Conservation (phyloP, 1,140 invertebrate species). For the Zaprionus inermis region DNA sequence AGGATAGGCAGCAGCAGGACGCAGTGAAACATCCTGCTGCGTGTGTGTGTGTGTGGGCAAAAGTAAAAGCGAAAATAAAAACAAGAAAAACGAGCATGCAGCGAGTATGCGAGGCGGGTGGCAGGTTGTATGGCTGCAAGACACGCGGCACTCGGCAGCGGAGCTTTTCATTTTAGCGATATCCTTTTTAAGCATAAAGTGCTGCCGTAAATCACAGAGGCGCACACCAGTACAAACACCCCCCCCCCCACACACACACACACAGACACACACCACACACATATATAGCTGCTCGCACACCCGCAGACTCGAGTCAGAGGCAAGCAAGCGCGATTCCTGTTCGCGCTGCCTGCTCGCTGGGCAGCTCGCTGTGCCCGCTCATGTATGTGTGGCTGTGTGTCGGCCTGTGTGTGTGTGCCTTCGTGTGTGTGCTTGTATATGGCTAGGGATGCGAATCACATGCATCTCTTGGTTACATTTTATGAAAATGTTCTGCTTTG, state of each 20-base stretch:
- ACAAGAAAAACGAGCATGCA: constrained; percentile 33
- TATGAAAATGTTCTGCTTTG: constrained; percentile 65
- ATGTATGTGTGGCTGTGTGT: constrained; percentile 18
- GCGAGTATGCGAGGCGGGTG: constrained; percentile 1
- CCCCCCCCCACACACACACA: constrained; percentile 38
- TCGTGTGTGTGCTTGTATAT: constrained; percentile 32
- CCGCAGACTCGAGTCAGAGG: constrained; percentile 38
- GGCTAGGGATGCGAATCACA: constrained; percentile 76
- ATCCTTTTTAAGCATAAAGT: constrained; percentile 83
- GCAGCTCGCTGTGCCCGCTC: constrained; percentile 11
- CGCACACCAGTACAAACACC: constrained; percentile 39
- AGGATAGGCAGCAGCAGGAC: constrained; percentile 25
- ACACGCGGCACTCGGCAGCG: constrained; percentile 48
- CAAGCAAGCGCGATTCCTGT: constrained; percentile 59
- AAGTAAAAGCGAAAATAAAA: constrained; percentile 78
- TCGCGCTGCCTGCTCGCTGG: constrained; percentile 35
- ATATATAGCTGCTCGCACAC: constrained; percentile 19
- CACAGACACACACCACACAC: constrained; percentile 12
- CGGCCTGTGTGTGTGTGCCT: constrained; percentile 12
- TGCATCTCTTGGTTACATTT: constrained; percentile 82
- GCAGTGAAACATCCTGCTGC: constrained; percentile 65
- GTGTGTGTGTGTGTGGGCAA: constrained; percentile 53
- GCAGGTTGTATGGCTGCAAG: neutral
- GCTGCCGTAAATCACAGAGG: constrained; percentile 81
- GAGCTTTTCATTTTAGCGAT: constrained; percentile 83